Conservation (phyloP, 2,113 vertebrate genomes). For the Protobothrops mucrosquamatus region DNA sequence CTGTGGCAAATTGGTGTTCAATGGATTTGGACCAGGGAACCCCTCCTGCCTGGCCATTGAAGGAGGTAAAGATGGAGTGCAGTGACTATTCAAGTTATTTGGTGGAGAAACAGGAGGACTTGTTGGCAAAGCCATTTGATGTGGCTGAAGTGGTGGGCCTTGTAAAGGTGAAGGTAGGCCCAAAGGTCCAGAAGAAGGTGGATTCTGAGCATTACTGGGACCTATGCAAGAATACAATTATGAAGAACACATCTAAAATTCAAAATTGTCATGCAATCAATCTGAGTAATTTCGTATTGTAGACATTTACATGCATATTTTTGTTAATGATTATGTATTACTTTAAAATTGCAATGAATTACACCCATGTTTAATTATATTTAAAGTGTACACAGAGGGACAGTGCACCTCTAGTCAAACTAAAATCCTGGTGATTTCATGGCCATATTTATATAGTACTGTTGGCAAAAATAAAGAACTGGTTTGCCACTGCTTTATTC, state of each 20-base stretch:
- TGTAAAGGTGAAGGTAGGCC: conserved; percentile 66
- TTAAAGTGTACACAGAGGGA: background rate
- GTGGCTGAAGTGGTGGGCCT: conserved; percentile 53
- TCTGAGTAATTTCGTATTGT: fast-evolving
- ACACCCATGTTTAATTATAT: background rate
- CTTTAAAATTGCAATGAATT: background rate
- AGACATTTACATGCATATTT: background rate
- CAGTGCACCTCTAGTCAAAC: background rate
- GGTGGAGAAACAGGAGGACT: conserved; percentile 71
- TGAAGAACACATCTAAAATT: background rate
- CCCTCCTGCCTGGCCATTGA: conserved; percentile 64
- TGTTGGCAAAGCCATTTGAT: conserved; percentile 59
- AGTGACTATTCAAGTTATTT: conserved; percentile 63
- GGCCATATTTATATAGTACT: background rate
- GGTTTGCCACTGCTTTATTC: background rate
- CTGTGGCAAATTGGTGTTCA: conserved; percentile 70
- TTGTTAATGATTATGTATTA: background rate
- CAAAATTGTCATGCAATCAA: background rate
- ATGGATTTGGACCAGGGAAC: conserved; percentile 67
- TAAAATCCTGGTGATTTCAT: background rate
- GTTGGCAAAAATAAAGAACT: background rate
- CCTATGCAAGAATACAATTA: conserved; percentile 54
- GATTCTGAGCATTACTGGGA: conserved; percentile 55
- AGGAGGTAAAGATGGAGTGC: conserved; percentile 53
- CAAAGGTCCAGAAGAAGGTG: conserved; percentile 43